Percentiles rank a stretch among this genome's conserved stretches.
phyloP scores from a whole-genome alignment of 2,888 invertebrate genomes.

The Furcula furcula region DNA sequence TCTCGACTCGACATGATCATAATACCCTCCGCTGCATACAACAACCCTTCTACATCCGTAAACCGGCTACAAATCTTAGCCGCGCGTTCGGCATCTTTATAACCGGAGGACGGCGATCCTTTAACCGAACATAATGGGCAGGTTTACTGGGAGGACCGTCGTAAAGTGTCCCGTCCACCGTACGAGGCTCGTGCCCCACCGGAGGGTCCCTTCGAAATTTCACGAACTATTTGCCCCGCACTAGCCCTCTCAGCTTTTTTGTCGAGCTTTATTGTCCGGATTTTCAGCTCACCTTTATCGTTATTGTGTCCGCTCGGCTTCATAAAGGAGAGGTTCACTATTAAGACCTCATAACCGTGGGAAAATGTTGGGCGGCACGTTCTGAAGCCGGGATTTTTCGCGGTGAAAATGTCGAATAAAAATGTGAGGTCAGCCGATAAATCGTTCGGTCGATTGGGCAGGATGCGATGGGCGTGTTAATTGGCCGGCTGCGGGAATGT shows the following conservation, averaged over 20 bases:
- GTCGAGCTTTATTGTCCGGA: slow-evolving; percentile 79
- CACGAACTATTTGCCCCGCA: slow-evolving; percentile 80
- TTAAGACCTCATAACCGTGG: slow-evolving; percentile 81
- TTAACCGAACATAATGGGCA: slow-evolving; percentile 80
- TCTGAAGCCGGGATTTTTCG: neutral
- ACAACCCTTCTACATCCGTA: slow-evolving; percentile 79
- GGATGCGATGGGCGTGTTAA: slow-evolving; percentile 74
- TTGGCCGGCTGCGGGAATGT: slow-evolving; percentile 60
- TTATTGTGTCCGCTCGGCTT: slow-evolving; percentile 79
- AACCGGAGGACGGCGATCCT: slow-evolving; percentile 74
- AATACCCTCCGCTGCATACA: slow-evolving; percentile 70
- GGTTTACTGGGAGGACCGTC: slow-evolving; percentile 78
- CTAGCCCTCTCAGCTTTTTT: slow-evolving; percentile 78
- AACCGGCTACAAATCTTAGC: slow-evolving; percentile 78
- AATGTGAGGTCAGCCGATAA: slow-evolving; percentile 50
- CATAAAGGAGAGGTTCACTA: slow-evolving; percentile 76
- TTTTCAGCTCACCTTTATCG: slow-evolving; percentile 80
- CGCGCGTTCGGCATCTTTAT: slow-evolving; percentile 77
- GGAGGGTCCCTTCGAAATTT: slow-evolving; percentile 74
- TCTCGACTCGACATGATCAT: slow-evolving; percentile 76
- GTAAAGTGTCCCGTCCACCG: slow-evolving; percentile 74
- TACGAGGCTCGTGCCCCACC: slow-evolving; percentile 37
- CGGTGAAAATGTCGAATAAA: neutral
- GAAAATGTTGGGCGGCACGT: slow-evolving; percentile 47
- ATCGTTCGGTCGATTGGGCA: slow-evolving; percentile 66